Conservation (phyloP, 2,888 invertebrate species). For the Leucophenga montana region DNA sequence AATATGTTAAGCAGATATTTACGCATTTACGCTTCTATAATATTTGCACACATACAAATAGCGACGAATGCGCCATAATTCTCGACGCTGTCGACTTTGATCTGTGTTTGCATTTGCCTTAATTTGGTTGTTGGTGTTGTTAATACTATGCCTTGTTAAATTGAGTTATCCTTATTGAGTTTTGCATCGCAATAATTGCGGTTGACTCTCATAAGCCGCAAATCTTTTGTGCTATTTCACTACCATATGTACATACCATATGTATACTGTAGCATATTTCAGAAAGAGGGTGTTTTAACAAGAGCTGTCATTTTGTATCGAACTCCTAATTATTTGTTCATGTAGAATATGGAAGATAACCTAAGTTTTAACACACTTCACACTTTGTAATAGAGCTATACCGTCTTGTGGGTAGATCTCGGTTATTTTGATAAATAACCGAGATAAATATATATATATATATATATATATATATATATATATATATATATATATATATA, state of each 20-base stretch:
- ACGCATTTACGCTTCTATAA: not conserved
- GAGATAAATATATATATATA: too few species aligned
- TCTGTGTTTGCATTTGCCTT: not conserved
- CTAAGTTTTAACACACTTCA: too few species aligned
- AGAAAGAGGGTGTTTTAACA: not conserved
- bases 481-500: too few species aligned
- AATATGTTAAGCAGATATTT: slow-evolving; percentile 15
- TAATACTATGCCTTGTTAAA: slow-evolving; percentile 28
- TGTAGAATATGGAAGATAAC: too few species aligned
- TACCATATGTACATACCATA: not conserved
- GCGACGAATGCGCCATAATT: not conserved
- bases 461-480: too few species aligned
- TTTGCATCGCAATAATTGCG: slow-evolving; percentile 4
- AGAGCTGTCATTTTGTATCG: too few species aligned
- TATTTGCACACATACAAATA: not conserved
- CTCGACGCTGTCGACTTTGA: not conserved
- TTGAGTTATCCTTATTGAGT: slow-evolving; percentile 6
- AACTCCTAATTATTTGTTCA: too few species aligned
- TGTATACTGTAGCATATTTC: not conserved
- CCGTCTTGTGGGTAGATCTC: too few species aligned
- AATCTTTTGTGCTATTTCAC: too few species aligned
- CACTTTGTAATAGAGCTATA: too few species aligned
- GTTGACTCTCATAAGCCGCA: not conserved
- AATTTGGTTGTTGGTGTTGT: not conserved
- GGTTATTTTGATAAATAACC: too few species aligned